Evolutionary conservation across 1,140 invertebrate genomes (phyloP).

Genomic region (Plutomurus gul): DNA sequence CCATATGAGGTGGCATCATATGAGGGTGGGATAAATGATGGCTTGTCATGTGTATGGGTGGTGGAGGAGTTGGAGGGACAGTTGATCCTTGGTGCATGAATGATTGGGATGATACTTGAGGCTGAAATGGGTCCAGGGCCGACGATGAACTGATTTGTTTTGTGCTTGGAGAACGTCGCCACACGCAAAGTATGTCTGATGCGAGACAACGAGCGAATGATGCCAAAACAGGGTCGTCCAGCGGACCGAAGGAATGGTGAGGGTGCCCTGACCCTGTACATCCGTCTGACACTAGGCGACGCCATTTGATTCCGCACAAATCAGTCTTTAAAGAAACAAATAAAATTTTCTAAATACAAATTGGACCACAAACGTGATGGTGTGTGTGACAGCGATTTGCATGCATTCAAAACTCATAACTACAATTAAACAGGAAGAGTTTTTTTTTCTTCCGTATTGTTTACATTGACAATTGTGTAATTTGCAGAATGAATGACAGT

Average conservation of each 20-base stretch:
- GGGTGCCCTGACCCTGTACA: conserved; percentile 60
- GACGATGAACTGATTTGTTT: conserved; percentile 61
- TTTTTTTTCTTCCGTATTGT: no score
- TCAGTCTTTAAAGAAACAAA: conserved; percentile 78
- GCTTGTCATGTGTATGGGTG: conserved; percentile 15
- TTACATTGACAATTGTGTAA: no score
- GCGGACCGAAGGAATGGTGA: conserved; percentile 66
- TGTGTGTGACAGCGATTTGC: no score
- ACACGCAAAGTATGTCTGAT: conserved; percentile 93
- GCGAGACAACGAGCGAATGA: conserved; percentile 92
- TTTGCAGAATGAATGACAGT: no score
- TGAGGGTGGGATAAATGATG: conserved; percentile 39
- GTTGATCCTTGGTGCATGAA: conserved; percentile 35
- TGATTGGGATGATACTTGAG: conserved; percentile 55
- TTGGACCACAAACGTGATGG: neutral
- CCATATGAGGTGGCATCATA: conserved; percentile 43
- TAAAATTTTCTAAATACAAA: conserved; percentile 37
- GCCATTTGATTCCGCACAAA: conserved; percentile 98
- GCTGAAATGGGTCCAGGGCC: conserved; percentile 71
- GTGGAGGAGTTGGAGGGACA: neutral
- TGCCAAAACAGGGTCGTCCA: conserved; percentile 90
- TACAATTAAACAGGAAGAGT: no score
- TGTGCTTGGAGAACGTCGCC: conserved; percentile 69
- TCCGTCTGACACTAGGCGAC: conserved; percentile 82
- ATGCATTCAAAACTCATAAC: no score